Conservation (phyloP, 2,888 invertebrate species). For the Cactoblastis cactorum region DNA sequence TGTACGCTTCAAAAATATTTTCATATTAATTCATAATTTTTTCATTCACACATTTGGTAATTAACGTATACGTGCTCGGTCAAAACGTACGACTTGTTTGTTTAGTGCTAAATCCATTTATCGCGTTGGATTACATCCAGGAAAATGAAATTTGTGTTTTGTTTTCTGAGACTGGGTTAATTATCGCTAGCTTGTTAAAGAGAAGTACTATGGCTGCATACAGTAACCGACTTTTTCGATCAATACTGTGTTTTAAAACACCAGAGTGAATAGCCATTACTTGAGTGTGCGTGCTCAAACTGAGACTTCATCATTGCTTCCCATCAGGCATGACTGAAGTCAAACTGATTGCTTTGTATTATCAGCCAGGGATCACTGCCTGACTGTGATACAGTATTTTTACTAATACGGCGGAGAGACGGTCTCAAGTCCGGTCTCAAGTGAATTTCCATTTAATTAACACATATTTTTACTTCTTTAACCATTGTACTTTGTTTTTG, state of each 20-base stretch:
- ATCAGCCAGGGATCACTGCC: no score
- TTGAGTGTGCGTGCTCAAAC: not conserved
- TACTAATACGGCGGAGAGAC: no score
- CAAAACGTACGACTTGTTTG: constrained; percentile 14
- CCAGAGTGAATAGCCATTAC: not conserved
- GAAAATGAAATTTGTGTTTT: constrained; percentile 12
- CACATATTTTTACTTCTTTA: no score
- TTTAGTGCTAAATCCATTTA: constrained; percentile 25
- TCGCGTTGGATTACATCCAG: constrained; percentile 33
- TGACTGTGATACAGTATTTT: no score
- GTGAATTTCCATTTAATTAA: no score
- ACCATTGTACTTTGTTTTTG: no score
- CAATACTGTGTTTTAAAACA: no score
- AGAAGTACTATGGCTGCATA: not conserved
- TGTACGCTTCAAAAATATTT: not conserved
- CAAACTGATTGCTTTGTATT: no score
- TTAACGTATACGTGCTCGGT: constrained; percentile 7
- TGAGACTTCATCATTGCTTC: no score
- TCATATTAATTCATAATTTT: not conserved
- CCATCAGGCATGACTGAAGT: no score
- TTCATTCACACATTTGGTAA: constrained; percentile 30
- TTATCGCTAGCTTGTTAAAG: constrained; percentile 1
- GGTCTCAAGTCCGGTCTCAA: no score
- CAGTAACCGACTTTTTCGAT: no score
- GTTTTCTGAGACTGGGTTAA: constrained; percentile 7